Evolutionary conservation across 1,140 invertebrate species (phyloP).

Genomic region (Drosophila quadrilineata): DNA sequence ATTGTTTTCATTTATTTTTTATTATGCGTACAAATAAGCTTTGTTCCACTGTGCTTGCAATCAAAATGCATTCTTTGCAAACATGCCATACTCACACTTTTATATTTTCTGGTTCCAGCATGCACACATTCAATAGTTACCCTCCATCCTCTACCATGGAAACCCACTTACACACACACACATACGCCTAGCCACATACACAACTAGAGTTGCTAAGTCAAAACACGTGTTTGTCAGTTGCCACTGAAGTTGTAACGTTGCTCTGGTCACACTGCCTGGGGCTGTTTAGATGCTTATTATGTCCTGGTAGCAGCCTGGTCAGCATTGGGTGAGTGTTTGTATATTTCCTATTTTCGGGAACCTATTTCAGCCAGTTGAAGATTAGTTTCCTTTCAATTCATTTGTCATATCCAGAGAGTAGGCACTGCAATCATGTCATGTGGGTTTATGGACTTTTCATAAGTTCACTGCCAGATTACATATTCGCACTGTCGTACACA

Average conservation of each 20-base stretch:
- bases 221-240: slow-evolving; percentile 52
- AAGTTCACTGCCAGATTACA: no score
- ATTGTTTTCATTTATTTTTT: neutral
- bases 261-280: slow-evolving; percentile 40
- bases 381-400: slow-evolving; percentile 57
- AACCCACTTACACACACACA: slow-evolving; percentile 2
- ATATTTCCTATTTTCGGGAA: slow-evolving; percentile 27
- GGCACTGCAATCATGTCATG: no score
- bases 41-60: slow-evolving; percentile 48
- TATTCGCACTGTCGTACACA: no score
- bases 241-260: slow-evolving; percentile 21
- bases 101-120: slow-evolving; percentile 47
- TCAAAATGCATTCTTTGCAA: slow-evolving; percentile 66
- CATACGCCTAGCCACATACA: neutral
- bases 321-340: slow-evolving; percentile 24
- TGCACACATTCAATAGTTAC: no score
- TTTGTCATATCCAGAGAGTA: no score
- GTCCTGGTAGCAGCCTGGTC: no score
- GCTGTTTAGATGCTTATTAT: slow-evolving; percentile 69
- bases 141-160: slow-evolving; percentile 9
- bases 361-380: slow-evolving; percentile 17
- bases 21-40: neutral
- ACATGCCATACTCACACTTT: slow-evolving; percentile 32
- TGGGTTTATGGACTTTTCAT: no score
- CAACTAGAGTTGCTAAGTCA: slow-evolving; percentile 10